These are phyloP conservation scores for Troilus luridus DNA, from an alignment of 2,888 invertebrate genomes.

Conservation along the genomic window DNA sequence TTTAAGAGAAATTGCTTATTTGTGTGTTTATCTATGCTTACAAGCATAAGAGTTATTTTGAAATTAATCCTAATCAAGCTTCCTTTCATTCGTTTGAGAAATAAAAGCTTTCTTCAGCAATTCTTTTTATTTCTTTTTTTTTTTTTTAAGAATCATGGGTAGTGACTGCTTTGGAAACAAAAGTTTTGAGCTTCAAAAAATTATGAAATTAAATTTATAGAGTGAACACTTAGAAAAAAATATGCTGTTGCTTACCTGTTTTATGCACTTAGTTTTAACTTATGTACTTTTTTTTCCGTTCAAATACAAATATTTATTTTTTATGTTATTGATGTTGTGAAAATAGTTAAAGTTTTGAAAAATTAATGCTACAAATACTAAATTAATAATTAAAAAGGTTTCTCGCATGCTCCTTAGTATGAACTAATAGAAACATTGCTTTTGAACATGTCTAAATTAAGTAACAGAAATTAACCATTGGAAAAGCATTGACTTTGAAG, in stretches of 20 bases:
- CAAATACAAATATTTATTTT: neutral
- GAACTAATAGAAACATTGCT: neutral
- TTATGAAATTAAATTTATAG: neutral
- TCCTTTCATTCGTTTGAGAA: neutral
- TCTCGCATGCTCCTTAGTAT: neutral
- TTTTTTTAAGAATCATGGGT: neutral
- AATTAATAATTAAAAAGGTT: neutral
- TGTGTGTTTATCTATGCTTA: neutral
- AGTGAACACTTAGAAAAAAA: neutral
- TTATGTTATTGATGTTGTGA: neutral
- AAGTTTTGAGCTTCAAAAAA: neutral
- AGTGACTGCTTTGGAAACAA: slow-evolving; percentile 15
- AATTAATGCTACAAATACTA: neutral
- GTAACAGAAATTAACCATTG: neutral
- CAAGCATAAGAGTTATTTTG: neutral
- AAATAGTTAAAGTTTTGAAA: neutral
- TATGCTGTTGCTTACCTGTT: neutral
- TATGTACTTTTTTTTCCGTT: neutral
- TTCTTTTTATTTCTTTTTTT: neutral
- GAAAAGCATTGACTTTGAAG: neutral
- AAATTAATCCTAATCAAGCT: neutral
- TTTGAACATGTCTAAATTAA: neutral
- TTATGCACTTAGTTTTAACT: neutral
- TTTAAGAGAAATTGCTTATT: slow-evolving; percentile 3
- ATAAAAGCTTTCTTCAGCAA: neutral